phyloP scores from a whole-genome alignment of 1,140 invertebrate genomes.

The Dreissena polymorpha region DNA sequence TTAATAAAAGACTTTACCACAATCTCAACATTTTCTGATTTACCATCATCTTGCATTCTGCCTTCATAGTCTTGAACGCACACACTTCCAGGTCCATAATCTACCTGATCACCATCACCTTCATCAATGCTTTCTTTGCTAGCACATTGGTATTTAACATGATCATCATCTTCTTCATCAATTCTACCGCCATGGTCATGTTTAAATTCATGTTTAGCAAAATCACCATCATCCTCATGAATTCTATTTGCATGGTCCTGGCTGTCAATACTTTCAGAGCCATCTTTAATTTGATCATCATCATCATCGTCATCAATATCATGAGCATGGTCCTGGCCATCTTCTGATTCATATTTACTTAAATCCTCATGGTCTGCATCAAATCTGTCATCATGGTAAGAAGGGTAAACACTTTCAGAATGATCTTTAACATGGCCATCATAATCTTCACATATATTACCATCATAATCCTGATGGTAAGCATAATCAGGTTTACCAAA shows the following conservation, averaged over 20 bases:
- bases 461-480: too few relatives aligned
- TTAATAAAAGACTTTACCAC: too few relatives aligned
- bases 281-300: not conserved
- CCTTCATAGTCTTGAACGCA: too few relatives aligned
- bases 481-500: too few relatives aligned
- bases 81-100: too few relatives aligned
- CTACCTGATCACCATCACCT: too few relatives aligned
- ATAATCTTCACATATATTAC: too few relatives aligned
- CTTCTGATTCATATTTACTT: not conserved
- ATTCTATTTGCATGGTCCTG: not conserved
- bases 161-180: not conserved
- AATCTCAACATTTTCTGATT: too few relatives aligned
- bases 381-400: not conserved
- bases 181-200: not conserved
- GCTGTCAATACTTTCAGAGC: not conserved
- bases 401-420: not conserved
- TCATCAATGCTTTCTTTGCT: too few relatives aligned
- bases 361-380: not conserved
- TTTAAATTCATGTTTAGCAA: not conserved
- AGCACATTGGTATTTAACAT: too few relatives aligned
- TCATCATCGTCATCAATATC: not conserved
- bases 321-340: not conserved
- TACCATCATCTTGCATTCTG: too few relatives aligned
- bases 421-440: not conserved
- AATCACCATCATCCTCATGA: not conserved